phyloP scores from a whole-genome alignment of 23 tunicate species.

The Aplidium turbinatum region DNA sequence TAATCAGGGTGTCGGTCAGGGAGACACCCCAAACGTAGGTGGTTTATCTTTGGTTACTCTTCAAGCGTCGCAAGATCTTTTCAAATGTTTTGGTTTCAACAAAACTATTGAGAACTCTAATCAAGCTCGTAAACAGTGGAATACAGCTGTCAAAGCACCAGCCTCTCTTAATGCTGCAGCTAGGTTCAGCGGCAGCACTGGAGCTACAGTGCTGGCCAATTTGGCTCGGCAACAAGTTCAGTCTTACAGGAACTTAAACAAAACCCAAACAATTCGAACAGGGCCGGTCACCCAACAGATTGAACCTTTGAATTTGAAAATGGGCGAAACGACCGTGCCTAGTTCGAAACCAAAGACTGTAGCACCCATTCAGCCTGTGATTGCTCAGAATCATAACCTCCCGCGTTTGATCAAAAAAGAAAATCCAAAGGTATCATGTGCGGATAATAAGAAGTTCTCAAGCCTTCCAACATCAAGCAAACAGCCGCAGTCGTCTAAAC shows the following conservation, averaged over 20 bases:
- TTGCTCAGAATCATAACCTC: neutral
- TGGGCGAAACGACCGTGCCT: constrained; percentile 69
- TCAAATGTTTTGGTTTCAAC: constrained; percentile 42
- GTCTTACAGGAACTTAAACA: neutral
- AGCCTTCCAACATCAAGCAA: too few relatives aligned
- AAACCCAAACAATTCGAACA: neutral
- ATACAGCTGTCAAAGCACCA: neutral
- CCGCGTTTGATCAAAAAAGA: too few relatives aligned
- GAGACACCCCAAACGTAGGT: constrained; percentile 3
- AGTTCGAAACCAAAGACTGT: neutral
- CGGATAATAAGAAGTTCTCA: too few relatives aligned
- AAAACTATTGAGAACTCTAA: constrained; percentile 2
- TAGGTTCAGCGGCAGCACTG: neutral
- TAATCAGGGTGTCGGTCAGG: constrained; percentile 3
- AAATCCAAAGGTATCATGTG: too few relatives aligned
- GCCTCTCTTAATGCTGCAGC: neutral
- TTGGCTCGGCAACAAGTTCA: neutral
- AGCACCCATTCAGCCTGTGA: constrained; percentile 7
- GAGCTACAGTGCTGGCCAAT: too few relatives aligned
- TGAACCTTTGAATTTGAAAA: constrained; percentile 79
- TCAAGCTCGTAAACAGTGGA: neutral
- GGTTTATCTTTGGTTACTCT: constrained; percentile 52
- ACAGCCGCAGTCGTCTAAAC: neutral
- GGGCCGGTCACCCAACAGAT: constrained; percentile 22
- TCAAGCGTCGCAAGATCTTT: constrained; percentile 48